Conservation (phyloP, 2,113 vertebrate species). For the Aphyosemion australe region DNA sequence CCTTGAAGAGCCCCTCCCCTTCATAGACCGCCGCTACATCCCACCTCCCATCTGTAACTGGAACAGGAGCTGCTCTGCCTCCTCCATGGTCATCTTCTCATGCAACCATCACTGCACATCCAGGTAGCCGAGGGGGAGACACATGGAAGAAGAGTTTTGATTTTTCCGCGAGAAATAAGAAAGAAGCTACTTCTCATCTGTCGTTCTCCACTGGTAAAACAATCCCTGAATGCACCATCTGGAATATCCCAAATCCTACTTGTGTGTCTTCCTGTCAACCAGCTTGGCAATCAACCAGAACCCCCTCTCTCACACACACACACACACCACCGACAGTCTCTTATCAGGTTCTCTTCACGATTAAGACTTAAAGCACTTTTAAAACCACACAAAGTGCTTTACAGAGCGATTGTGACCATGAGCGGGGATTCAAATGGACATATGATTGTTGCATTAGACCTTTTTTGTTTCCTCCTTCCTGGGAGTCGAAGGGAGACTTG, state of each 20-base stretch:
- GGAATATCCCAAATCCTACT: slow-evolving; percentile 43
- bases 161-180: neutral
- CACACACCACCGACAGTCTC: slow-evolving; percentile 24
- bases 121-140: neutral
- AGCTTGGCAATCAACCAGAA: slow-evolving; percentile 49
- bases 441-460: slow-evolving; percentile 13
- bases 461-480: neutral
- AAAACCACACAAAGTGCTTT: slow-evolving; percentile 73
- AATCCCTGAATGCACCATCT: slow-evolving; percentile 52
- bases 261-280: slow-evolving; percentile 64
- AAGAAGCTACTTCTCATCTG: slow-evolving; percentile 24
- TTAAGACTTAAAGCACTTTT: slow-evolving; percentile 39
- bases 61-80: slow-evolving; percentile 61
- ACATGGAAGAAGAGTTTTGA: neutral
- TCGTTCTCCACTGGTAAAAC: slow-evolving; percentile 19
- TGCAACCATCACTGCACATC: slow-evolving; percentile 48
- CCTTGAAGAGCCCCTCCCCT: slow-evolving; percentile 86
- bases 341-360: slow-evolving; percentile 25
- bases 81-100: slow-evolving; percentile 48
- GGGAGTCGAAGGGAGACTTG: neutral
- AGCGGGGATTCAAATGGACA: neutral
- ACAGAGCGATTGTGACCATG: slow-evolving; percentile 40
- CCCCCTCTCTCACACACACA: neutral
- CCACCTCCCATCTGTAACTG: slow-evolving; percentile 46
- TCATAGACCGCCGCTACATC: slow-evolving; percentile 78